These are phyloP conservation scores for Xenotilapia flavipinnis DNA, from an alignment of 2,113 vertebrate genomes.

Conservation along the genomic window DNA sequence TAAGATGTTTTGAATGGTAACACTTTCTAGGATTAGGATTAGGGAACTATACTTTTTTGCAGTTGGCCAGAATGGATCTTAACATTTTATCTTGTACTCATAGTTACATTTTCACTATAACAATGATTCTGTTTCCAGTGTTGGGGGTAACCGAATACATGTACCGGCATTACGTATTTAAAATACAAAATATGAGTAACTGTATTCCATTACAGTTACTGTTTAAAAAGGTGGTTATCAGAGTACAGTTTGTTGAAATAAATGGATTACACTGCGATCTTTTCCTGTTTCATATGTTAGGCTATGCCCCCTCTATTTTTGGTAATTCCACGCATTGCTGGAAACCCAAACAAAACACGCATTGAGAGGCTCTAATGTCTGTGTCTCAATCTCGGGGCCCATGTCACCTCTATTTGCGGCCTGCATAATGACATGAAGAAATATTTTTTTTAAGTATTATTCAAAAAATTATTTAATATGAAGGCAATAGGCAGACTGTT, in stretches of 20 bases:
- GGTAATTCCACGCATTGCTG: neutral
- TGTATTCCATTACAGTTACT: neutral
- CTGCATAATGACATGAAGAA: fast-evolving
- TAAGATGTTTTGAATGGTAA: neutral
- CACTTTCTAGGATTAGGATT: neutral
- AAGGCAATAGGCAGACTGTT: neutral
- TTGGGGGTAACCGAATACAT: neutral
- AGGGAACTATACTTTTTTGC: neutral
- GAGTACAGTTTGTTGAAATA: neutral
- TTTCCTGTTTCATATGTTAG: neutral
- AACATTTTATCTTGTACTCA: neutral
- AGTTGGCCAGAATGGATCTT: neutral
- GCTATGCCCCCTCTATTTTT: neutral
- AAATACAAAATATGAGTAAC: neutral
- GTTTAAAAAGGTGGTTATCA: neutral
- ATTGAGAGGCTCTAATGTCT: fast-evolving
- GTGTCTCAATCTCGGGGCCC: neutral
- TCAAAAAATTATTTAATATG: neutral
- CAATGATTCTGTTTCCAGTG: neutral
- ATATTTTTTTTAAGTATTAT: neutral
- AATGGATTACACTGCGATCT: fast-evolving
- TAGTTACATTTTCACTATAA: neutral
- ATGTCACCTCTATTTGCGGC: neutral
- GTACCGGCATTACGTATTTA: neutral
- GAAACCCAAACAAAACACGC: fast-evolving